Evolutionary conservation across 2,888 invertebrate species (phyloP), one percentile per base, ranked within the genome.

Genomic region (Volucella inflata): DNA sequence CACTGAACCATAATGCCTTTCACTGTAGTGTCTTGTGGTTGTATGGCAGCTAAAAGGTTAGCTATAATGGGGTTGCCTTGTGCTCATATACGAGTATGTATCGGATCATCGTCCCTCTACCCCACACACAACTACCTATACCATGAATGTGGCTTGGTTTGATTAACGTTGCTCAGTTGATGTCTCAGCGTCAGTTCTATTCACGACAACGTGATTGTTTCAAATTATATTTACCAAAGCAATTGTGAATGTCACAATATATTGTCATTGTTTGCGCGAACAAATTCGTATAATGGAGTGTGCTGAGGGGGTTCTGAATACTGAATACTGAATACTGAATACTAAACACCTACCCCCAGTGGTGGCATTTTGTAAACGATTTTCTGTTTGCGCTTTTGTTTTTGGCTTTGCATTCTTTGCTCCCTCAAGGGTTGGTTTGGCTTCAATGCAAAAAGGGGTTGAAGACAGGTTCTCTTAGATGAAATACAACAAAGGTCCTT

Each of bases 191-290:
- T 67, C 16, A 36, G 8, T 38, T 50, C 12, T 65, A 30, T 44
- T 59, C 50, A 21, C 53, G 65, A 74, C 67, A 75, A 46, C 62
- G 64, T 75, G 62, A 76, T 76, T 76, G 76, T 70, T 70, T 76
- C 64, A 76, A 81, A 65, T 76, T 75, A 76, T 76, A 81, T 76
- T 81, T 81, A 62, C 68, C 62, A 55, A 68, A 80, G 67, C 74
- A 74, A 74, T 80, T 74, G 67, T 67, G 72, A 74, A 16, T 80
- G 80, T 68, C 80, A 74, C 53, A 80, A 71, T 59, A 71, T 76
- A 59, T 40, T 64, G 50, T 76, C 51, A 71, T 76, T 71, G 62
- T 81, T 81, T 70, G 57, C 48, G 59, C 36, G 21, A 64, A n/a
- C 48, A 21, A 44, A 59, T 10, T 30, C 30, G 14, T 57, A 21